Evolutionary conservation across 1,140 invertebrate species (phyloP).

Genomic region (Copidosoma floridanum): DNA sequence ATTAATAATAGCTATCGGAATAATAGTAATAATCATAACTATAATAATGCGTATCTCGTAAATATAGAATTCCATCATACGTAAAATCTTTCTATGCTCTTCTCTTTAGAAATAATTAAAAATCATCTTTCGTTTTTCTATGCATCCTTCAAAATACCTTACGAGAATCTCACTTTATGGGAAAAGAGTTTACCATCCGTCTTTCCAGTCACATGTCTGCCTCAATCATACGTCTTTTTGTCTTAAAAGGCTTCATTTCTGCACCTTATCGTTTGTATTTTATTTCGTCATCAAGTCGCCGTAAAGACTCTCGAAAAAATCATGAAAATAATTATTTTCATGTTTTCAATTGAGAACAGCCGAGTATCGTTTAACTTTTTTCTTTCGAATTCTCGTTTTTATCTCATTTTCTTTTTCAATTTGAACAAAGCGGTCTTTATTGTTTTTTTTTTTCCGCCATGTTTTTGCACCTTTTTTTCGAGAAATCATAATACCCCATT

Average conservation of each 20-base stretch:
- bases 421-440: neutral
- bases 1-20: conserved; percentile 43
- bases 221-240: no score
- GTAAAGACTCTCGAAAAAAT: neutral
- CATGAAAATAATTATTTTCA: conserved; percentile 17
- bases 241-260: no score
- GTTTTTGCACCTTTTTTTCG: neutral
- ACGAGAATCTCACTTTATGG: no score
- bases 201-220: no score
- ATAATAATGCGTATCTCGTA: conserved; percentile 42
- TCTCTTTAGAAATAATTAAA: conserved; percentile 1
- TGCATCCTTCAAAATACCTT: conserved; percentile 4
- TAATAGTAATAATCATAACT: conserved; percentile 53
- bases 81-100: conserved; percentile 24
- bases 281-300: conserved; percentile 10
- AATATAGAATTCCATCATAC: conserved; percentile 26
- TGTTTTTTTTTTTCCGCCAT: neutral
- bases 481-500: conserved; percentile 12
- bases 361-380: no score
- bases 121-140: neutral
- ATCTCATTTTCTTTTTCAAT: conserved; percentile 8
- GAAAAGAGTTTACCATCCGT: conserved; percentile 6
- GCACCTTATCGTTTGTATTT: no score
- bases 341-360: conserved; percentile 23
- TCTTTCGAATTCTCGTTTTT: conserved; percentile 25